phyloP scores from a whole-genome alignment of 1,140 invertebrate species.

The Bursaphelenchus mucronatus region DNA sequence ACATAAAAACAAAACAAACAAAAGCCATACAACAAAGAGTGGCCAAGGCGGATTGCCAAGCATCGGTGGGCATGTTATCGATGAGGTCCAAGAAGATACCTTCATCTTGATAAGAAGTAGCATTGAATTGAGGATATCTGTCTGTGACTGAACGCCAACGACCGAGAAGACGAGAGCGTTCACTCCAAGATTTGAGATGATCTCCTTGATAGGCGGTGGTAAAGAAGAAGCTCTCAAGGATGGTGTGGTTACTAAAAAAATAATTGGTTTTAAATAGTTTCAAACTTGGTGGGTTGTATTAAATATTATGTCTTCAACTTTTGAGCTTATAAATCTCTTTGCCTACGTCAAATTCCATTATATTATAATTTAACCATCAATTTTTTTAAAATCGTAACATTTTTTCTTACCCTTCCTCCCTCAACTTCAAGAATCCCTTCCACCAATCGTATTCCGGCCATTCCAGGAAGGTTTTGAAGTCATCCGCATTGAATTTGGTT shows the following conservation, averaged over 20 bases:
- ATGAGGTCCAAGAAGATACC: slow-evolving; percentile 61
- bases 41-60: slow-evolving; percentile 60
- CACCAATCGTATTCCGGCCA: slow-evolving; percentile 59
- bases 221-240: slow-evolving; percentile 58
- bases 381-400: too few relatives aligned
- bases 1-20: slow-evolving; percentile 62
- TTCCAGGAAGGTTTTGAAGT: slow-evolving; percentile 45
- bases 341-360: not conserved
- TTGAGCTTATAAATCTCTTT: not conserved
- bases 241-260: slow-evolving; percentile 34
- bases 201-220: slow-evolving; percentile 54
- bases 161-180: slow-evolving; percentile 43
- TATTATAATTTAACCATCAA: too few relatives aligned
- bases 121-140: slow-evolving; percentile 49
- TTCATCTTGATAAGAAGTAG: slow-evolving; percentile 57
- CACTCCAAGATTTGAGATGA: slow-evolving; percentile 42
- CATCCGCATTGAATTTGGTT: slow-evolving; percentile 33
- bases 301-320: not conserved
- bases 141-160: slow-evolving; percentile 51
- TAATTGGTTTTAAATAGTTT: slow-evolving; percentile 4
- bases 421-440: slow-evolving; percentile 52
- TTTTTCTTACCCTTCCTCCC: slow-evolving; percentile 12
- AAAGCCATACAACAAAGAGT: slow-evolving; percentile 60
- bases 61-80: slow-evolving; percentile 62
- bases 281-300: not conserved